Base-by-base conservation (phyloP, 2,113 vertebrate species). In the Leucoraja erinaceus region DNA sequence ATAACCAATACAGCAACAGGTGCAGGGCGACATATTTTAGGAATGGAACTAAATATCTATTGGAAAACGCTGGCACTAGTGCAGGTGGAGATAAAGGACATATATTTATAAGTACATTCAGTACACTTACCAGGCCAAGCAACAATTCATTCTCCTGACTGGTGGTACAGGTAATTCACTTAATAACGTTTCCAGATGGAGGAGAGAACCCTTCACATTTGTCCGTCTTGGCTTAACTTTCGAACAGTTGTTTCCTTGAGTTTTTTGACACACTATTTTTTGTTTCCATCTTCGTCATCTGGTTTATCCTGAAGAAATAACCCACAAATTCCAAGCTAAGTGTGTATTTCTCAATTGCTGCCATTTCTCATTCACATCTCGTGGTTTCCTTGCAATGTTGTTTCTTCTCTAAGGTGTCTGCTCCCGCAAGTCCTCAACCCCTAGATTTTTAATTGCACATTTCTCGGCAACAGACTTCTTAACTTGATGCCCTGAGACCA, bases 381-480 rank as follows among this genome's bases (percentile, higher is more conserved):
- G 18, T 95, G 63, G 72, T 93, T 0, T 93, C 74, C n/a, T 11
- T 92, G 54, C 22, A 75, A 92, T 70, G 25, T 11, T 59, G 25
- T 59, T 59, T 56, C 79, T 83, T 28, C 79, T 38, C 76, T 12
- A 78, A 12, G 31, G 93, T 93, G 83, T 93, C 88, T 93, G 94
- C 93, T 66, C 12, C 63, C 63, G 8, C 63, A 66, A 8, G 12
- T 66, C 12, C 63, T 66, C 63, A 66, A 8, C 12, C 38, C 38
- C 38, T 47, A 47, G 38, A 47, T 47, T 94, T 93, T 11, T 77
- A 93, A 94, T 94, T 93, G 14, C 38, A 83, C 54, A 59, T 83
- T 22, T 4, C 3, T 54, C 22, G 22, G 47, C 47, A 59, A 28
- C 54, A 9, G 47, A 28, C 22, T 25, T 75, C 0, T 3, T 56